These are phyloP conservation scores for Dorcus parallelipipedus DNA, from an alignment of 2,888 invertebrate genomes.

Conservation along the genomic window DNA sequence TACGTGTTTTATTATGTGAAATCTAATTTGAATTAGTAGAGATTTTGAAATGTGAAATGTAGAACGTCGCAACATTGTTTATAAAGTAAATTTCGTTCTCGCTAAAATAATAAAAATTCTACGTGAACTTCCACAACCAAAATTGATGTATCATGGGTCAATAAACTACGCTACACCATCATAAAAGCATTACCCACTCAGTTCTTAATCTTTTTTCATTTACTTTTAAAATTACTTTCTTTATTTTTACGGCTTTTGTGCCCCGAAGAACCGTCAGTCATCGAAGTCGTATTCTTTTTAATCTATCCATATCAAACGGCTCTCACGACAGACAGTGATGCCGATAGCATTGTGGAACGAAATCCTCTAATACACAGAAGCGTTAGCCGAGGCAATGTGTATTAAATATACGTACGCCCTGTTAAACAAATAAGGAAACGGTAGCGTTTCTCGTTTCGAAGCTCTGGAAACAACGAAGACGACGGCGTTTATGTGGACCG, in stretches of 20 bases:
- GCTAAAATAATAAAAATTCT: too few species aligned
- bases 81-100: too few species aligned
- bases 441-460: too few species aligned
- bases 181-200: constrained; percentile 21
- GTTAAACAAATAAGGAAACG: constrained; percentile 5
- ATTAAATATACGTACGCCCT: background rate
- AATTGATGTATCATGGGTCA: constrained; percentile 31
- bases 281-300: constrained; percentile 14
- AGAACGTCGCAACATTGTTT: too few species aligned
- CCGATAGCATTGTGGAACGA: too few species aligned
- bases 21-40: too few species aligned
- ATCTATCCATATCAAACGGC: constrained; percentile 6
- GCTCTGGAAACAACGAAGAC: constrained; percentile 3
- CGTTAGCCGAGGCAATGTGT: too few species aligned
- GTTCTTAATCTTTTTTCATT: constrained; percentile 17
- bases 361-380: too few species aligned
- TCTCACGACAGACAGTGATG: background rate
- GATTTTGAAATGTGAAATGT: too few species aligned
- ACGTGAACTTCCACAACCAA: constrained; percentile 24
- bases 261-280: constrained; percentile 20
- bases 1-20: too few species aligned
- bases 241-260: constrained; percentile 26
- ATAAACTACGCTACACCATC: constrained; percentile 29
- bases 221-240: constrained; percentile 21
- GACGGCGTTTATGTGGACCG: constrained; percentile 1